Conservation (phyloP, 2,113 vertebrate genomes). For the Myotis yumanensis region DNA sequence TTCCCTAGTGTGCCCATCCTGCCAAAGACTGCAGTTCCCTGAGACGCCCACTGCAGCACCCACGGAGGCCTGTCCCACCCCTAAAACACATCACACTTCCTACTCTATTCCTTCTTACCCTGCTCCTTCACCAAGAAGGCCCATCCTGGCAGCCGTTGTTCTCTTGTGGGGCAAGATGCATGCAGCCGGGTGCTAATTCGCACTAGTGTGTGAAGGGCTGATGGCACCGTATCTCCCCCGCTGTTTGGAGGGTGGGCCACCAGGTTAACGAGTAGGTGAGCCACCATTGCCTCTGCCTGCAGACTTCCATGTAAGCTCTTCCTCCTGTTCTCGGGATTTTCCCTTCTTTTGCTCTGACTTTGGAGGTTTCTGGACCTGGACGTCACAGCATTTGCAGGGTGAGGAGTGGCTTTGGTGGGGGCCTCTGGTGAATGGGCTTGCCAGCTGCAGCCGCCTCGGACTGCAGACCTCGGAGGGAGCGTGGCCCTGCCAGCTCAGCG, state of each 20-base stretch:
- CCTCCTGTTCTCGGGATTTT: neutral
- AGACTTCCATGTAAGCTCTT: neutral
- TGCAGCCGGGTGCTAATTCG: neutral
- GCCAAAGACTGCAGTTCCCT: neutral
- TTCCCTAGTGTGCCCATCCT: neutral
- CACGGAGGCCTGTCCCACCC: neutral
- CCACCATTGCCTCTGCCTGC: neutral
- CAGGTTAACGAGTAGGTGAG: neutral
- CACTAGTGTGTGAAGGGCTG: neutral
- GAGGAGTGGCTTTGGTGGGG: neutral
- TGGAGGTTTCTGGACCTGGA: neutral
- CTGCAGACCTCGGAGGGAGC: fast-evolving
- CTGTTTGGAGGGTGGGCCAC: neutral
- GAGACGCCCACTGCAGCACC: neutral
- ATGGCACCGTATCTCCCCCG: too few species aligned
- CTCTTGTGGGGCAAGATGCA: neutral
- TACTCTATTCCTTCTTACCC: neutral
- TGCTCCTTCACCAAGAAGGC: neutral
- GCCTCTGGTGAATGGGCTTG: neutral
- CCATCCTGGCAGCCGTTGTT: neutral
- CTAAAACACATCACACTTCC: neutral
- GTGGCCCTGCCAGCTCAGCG: neutral
- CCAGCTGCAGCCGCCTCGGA: neutral
- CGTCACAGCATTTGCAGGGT: neutral
- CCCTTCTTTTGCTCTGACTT: neutral